Conservation (phyloP, 2,113 vertebrate species). For the Pristiophorus japonicus region DNA sequence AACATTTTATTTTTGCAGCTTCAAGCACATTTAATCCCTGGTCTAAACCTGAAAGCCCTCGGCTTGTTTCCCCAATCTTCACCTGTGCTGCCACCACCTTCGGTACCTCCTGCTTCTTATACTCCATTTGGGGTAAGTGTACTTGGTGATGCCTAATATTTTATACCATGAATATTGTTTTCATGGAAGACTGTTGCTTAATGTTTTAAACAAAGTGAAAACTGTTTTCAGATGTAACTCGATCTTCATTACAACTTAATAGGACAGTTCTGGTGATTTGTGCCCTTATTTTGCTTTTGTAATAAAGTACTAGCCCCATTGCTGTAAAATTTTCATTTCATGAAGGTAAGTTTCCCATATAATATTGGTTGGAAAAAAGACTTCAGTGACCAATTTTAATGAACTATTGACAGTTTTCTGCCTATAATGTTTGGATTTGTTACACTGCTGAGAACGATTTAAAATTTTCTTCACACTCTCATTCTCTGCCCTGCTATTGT, state of each 20-base stretch:
- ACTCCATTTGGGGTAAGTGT: conserved; percentile 86
- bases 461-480: too few relatives aligned
- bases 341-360: too few relatives aligned
- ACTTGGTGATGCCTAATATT: too few relatives aligned
- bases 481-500: too few relatives aligned
- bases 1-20: conserved; percentile 67
- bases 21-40: conserved; percentile 96
- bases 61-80: conserved; percentile 87
- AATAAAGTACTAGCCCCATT: not conserved
- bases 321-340: not conserved
- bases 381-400: too few relatives aligned
- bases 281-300: not conserved
- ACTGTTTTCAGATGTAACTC: not conserved
- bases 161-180: not conserved
- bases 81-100: conserved; percentile 77
- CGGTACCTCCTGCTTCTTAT: conserved; percentile 75
- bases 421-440: too few relatives aligned
- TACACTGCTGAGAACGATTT: too few relatives aligned
- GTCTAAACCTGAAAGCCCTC: conserved; percentile 93
- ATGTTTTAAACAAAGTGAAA: not conserved
- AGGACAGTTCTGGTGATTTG: not conserved
- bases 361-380: too few relatives aligned
- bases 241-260: not conserved
- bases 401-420: too few relatives aligned
- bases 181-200: not conserved